phyloP scores from a whole-genome alignment of 2,797 vertebrate species.

The Nannoperca obscura region DNA sequence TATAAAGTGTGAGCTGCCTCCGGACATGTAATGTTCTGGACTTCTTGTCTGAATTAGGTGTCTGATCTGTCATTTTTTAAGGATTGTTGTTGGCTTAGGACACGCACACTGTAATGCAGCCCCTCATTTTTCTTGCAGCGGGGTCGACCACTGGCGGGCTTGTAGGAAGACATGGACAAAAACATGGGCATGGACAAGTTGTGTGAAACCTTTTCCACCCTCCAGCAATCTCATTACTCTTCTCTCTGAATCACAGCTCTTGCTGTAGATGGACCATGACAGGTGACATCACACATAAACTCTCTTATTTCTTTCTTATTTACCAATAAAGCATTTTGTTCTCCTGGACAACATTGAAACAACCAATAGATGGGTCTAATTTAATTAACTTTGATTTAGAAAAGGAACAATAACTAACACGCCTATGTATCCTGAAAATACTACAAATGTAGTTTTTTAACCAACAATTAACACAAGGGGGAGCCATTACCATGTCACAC shows the following conservation, averaged over 20 bases:
- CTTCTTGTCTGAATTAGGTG: neutral
- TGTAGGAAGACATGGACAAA: neutral
- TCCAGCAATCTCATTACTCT: neutral
- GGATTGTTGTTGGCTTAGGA: neutral
- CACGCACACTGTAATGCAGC: neutral
- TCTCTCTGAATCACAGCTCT: neutral
- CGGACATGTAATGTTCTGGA: neutral
- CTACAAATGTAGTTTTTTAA: neutral
- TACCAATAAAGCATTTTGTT: neutral
- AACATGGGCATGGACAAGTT: neutral
- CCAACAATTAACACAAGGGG: conserved; percentile 8
- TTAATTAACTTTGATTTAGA: neutral
- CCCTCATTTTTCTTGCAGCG: neutral
- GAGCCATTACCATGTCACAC: neutral
- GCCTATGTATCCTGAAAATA: neutral
- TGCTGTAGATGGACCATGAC: neutral
- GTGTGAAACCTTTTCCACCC: conserved; percentile 1
- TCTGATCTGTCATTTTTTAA: conserved; percentile 6
- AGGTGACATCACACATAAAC: neutral
- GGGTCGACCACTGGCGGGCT: neutral
- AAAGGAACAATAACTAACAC: neutral
- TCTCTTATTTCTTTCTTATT: neutral
- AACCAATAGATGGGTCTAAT: neutral
- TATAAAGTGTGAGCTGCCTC: neutral
- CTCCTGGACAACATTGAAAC: neutral